Evolutionary conservation across 2,888 invertebrate genomes (phyloP), one percentile per base, ranked within the genome.

Genomic region (Eupithecia insigniata): DNA sequence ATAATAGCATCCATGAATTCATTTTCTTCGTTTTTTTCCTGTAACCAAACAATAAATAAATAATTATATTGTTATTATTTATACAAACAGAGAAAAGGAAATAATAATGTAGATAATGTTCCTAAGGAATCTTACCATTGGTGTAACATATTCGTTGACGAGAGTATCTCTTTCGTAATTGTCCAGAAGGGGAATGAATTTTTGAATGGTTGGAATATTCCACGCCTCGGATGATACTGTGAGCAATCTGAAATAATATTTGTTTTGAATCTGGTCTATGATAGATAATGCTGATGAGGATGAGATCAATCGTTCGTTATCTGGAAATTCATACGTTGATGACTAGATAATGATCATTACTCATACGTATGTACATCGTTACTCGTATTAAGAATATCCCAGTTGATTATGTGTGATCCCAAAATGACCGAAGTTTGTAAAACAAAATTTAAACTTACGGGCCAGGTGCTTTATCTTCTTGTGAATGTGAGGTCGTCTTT

Each of bases 141-240:
- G 92, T 2, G 97, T 97, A 34, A 97, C 96, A 80, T 96, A 92
- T 89, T 98, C 98, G 82, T 96, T 96, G n/a, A 95, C 94, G 70
- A 95, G 92, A 0, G 96, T 96, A 79, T 97, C 96, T 73, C 96
- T 92, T 83, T 98, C 96, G 86, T 98, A 99, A 89, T 99, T 99
- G 87, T 99, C 97, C 86, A 97, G 96, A 61, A 99, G 95, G 39
- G 95, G 92, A 62, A 96, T 86, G 79, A 98, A 95, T 82, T 96
- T 96, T 78, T 96, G 95, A 74, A 98, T 96, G 2, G 98, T 97
- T 7, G 96, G 94, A 77, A 96, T 96, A 85, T 96, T 94, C 87
- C 95, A 95, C 28, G 95, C 96, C 78, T 95, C 95, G 14, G 95
- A 83, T 75, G 96, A 94, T 30, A 97, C 95, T 22, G 93, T 94